A percentile compares a stretch with the other conserved stretches of the same genome.
phyloP scores from a whole-genome alignment of 2,113 vertebrate species.

The Eleginops maclovinus region DNA sequence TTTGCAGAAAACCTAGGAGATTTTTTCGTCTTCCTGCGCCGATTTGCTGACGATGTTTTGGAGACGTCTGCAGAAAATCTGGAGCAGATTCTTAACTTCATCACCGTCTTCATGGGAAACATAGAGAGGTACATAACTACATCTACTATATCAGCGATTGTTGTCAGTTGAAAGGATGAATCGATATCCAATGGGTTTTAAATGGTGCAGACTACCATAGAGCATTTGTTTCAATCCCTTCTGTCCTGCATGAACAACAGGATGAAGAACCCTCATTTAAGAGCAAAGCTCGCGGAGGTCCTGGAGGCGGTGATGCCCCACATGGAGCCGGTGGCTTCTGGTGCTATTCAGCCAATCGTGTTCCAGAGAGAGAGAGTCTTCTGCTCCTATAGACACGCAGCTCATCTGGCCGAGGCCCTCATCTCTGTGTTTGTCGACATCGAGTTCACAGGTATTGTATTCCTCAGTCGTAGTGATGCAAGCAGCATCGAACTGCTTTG shows the following conservation, averaged over 20 bases:
- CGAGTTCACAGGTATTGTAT: slow-evolving; percentile 92
- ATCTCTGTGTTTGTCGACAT: slow-evolving; percentile 99
- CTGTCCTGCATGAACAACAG: slow-evolving; percentile 72
- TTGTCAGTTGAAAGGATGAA: background rate
- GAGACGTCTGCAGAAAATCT: slow-evolving; percentile 92
- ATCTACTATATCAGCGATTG: background rate
- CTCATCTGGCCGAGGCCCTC: slow-evolving; percentile 93
- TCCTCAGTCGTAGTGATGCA: background rate
- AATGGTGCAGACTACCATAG: background rate
- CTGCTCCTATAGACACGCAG: slow-evolving; percentile 88
- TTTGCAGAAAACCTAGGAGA: slow-evolving; percentile 97
- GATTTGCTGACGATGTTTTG: slow-evolving; percentile 94
- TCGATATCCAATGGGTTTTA: background rate
- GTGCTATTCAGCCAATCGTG: slow-evolving; percentile 86
- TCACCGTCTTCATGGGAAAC: slow-evolving; percentile 96
- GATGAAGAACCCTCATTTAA: slow-evolving; percentile 98
- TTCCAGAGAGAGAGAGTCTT: slow-evolving; percentile 96
- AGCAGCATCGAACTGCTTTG: background rate
- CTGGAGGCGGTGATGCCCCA: slow-evolving; percentile 99
- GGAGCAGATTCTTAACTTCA: slow-evolving; percentile 93
- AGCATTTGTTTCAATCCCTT: background rate
- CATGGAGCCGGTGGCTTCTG: slow-evolving; percentile 87
- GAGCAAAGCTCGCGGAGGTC: slow-evolving; percentile 97
- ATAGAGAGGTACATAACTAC: slow-evolving; percentile 88
- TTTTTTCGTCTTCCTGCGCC: slow-evolving; percentile 96